Base-by-base conservation (phyloP, 2,888 invertebrate genomes). In the Ischnus inquisitorius region DNA sequence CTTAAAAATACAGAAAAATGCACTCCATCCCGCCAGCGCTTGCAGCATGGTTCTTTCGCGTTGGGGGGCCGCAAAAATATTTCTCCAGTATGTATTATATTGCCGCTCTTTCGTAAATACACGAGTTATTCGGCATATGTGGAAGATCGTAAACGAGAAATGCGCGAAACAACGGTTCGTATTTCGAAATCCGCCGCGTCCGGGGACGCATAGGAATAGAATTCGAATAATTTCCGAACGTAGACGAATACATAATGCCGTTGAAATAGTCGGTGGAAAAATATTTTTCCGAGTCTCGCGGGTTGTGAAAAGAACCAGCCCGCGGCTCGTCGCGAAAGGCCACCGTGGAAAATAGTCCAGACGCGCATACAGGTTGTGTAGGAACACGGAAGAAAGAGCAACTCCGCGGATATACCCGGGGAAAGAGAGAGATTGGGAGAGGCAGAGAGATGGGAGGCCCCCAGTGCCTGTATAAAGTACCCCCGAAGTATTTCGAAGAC, bases 321-420 rank as follows among this genome's bases (percentile, higher is more conserved):
- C 54, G 22, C 34, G 8, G 34, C 34, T 4, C 34, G 34, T 46
- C 22, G 25, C 48, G 46, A 62, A 28, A 34, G 34, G 34, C 34
- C 34, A 34, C 34, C 34, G 34, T 34, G 34, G 22, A 14, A 41
- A 43, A 14, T 14, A 34, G 28, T 8, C 22, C 43, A 57, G 57
- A 14, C n/a, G 5, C 25, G 25, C n/a, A n/a, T 8, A 34, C 25
- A 48, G 34, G 60, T 25, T 28, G 34, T 34, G 25, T 22, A n/a
- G 71, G 41, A 69, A 19, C 48, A 71, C 25, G 67, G 60, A 77
- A 78, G 79, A 65, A 79, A 83, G 75, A 83, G 83, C 75, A 83
- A 46, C 82, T 60, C 34, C 5, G 77, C 6, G 2, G 34, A 8
- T 34, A 34, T 34, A 34, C 22, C 12, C 6, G 3, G 12, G 57